Base-by-base conservation (phyloP, 2,113 vertebrate species). In the Lamprologus speciosus region DNA sequence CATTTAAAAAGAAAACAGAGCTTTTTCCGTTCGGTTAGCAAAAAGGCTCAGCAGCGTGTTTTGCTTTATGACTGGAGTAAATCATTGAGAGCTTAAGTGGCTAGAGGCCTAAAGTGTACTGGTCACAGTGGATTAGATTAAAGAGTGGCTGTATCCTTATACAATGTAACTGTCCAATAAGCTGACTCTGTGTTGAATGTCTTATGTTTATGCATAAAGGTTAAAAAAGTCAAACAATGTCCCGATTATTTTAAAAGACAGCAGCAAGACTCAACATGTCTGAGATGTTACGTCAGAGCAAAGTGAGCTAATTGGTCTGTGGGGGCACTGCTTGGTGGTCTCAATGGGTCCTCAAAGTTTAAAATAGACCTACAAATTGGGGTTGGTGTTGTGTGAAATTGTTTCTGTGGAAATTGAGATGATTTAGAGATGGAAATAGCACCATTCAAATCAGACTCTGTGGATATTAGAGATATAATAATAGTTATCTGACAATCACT, bases 341-440 rank as follows among this genome's bases (percentile, higher is more conserved):
- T 82, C 85, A 73, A 54, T 51, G 68, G 89, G 87, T 19, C 9
- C 28, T 50, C 42, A 40, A 75, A 80, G 83, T 89, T 86, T 82
- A 90, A 94, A 92, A 94, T 87, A 93, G 85, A 84, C 17, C 19
- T 40, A 84, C 68, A 88, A 89, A 90, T 88, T 86, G 86, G 90
- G 83, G 68, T 58, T 90, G 35, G 33, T 83, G 40, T 75, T 54
- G 90, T 85, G 75, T 89, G 80, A 87, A 93, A 86, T 35, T 57
- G 50, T 13, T 45, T 58, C n/a, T 16, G 82, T 83, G 73, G 83
- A 57, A 90, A 83, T 73, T 81, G 7, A 58, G 9, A 60, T 31
- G 21, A 45, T 2, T 50, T 60, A 19, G 42, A 37, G 26, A 54
- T 65, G 37, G 8, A 26, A 79, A 35, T 21, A 40, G 26, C 26